A percentile compares a stretch with the other conserved stretches of the same genome.
These are phyloP conservation scores for Temnothorax nylanderi DNA, from an alignment of 1,140 invertebrate species.

Conservation along the genomic window DNA sequence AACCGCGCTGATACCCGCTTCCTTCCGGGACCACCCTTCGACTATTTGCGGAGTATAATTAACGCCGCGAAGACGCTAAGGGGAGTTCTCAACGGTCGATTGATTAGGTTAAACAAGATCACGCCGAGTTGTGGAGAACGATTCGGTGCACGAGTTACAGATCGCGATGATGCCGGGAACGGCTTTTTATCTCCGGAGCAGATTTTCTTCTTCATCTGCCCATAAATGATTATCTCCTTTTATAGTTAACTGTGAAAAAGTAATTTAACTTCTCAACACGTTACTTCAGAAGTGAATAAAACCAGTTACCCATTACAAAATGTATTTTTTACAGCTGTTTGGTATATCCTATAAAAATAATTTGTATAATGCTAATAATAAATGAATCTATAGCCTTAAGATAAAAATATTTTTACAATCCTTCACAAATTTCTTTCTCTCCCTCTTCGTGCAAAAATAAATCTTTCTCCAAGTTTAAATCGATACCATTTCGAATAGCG, in stretches of 20 bases:
- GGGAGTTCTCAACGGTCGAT: background rate
- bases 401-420: background rate
- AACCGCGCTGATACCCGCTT: slow-evolving; percentile 22
- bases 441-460: background rate
- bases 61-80: slow-evolving; percentile 32
- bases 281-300: background rate
- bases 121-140: background rate
- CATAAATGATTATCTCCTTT: background rate
- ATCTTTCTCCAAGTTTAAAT: background rate
- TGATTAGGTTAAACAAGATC: slow-evolving; percentile 49
- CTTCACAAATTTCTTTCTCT: background rate
- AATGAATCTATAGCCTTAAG: background rate
- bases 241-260: background rate
- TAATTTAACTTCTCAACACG: background rate
- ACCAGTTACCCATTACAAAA: background rate
- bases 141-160: background rate
- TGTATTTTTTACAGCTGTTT: background rate
- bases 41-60: slow-evolving; percentile 51
- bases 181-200: background rate
- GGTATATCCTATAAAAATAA: background rate
- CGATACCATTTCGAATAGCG: background rate
- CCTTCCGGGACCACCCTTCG: background rate
- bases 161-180: background rate
- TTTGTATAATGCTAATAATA: background rate
- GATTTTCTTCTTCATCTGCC: background rate